These are phyloP conservation scores for Terrapene triunguis DNA, from an alignment of 2,113 vertebrate genomes.

Conservation along the genomic window DNA sequence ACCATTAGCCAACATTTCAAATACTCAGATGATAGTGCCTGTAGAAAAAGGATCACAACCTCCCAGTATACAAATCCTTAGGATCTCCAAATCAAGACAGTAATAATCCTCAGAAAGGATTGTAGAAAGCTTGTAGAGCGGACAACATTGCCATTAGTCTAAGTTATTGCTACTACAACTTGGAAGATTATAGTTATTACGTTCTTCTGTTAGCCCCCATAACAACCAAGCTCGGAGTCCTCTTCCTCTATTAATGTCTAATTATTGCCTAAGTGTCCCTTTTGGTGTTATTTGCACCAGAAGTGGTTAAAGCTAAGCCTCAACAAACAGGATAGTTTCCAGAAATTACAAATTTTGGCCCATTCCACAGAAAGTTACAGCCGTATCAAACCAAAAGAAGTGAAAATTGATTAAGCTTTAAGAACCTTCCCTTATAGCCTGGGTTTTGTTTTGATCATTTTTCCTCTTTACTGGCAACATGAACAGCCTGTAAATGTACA, in stretches of 20 bases:
- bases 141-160: background rate
- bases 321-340: background rate
- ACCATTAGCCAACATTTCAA: background rate
- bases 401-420: background rate
- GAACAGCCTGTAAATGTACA: background rate
- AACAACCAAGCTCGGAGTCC: background rate
- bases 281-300: rapidly evolving
- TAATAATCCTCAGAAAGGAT: background rate
- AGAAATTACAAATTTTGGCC: background rate
- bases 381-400: background rate
- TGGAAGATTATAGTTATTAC: background rate
- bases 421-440: rapidly evolving
- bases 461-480: background rate
- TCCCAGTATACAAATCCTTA: background rate
- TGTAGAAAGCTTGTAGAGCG: background rate
- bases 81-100: background rate
- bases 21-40: background rate
- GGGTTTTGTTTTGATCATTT: background rate
- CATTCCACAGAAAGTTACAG: background rate
- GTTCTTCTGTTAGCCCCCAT: background rate
- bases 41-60: background rate
- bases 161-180: background rate
- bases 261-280: background rate
- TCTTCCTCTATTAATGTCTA: background rate
- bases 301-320: background rate